Evolutionary conservation across 2,888 invertebrate genomes (phyloP).

Genomic region (Apamea crenata): DNA sequence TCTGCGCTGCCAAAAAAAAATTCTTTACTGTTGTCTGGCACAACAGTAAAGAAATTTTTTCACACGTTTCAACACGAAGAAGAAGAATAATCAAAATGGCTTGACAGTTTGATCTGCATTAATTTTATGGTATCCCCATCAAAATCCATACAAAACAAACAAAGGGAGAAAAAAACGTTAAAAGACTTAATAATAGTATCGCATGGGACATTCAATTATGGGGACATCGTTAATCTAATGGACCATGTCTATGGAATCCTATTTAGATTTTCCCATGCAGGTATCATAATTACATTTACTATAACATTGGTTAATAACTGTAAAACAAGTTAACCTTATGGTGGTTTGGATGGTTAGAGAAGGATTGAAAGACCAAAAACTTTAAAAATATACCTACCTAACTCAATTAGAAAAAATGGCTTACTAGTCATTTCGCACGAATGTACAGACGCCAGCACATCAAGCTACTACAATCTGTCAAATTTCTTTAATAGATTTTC

Average conservation of each 20-base stretch:
- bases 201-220: constrained; percentile 87
- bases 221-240: constrained; percentile 88
- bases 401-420: background rate
- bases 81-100: background rate
- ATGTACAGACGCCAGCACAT: no score
- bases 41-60: no score
- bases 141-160: background rate
- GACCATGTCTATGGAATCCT: constrained; percentile 77
- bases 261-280: constrained; percentile 83
- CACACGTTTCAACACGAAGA: background rate
- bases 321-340: constrained; percentile 4
- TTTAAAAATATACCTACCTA: background rate
- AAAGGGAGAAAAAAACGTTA: constrained; percentile 40
- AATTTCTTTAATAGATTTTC: no score
- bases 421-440: no score
- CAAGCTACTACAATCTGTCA: no score
- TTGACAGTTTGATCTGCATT: background rate
- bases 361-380: background rate
- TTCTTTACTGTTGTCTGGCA: background rate
- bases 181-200: constrained; percentile 81
- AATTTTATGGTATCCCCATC: background rate
- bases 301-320: constrained; percentile 24
- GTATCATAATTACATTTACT: constrained; percentile 66
- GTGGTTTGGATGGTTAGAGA: background rate
- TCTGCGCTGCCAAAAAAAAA: background rate